These are phyloP conservation scores for Rallus crepitans DNA, from an alignment of 2,797 vertebrate genomes.

Conservation along the genomic window DNA sequence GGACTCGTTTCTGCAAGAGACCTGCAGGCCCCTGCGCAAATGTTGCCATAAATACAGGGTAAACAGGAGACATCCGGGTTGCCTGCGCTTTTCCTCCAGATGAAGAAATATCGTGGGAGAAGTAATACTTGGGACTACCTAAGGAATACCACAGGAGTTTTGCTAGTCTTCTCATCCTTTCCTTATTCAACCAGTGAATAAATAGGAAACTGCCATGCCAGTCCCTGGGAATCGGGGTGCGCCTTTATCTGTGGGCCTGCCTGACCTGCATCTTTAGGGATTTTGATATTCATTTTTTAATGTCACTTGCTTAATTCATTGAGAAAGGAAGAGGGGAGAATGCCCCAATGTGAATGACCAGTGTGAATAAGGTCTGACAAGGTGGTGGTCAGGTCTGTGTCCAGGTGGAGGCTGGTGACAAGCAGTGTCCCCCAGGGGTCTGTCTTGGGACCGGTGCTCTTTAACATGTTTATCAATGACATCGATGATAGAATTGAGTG, in stretches of 20 bases:
- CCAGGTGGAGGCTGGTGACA: too few species aligned
- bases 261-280: not conserved
- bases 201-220: not conserved
- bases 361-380: not conserved
- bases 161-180: not conserved
- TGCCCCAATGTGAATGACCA: fast-evolving
- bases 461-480: too few species aligned
- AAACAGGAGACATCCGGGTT: not conserved
- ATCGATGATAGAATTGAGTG: too few species aligned
- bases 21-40: not conserved
- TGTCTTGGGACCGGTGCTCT: too few species aligned
- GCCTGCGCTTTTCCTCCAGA: not conserved
- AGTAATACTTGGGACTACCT: not conserved
- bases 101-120: not conserved
- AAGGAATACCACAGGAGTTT: not conserved
- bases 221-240: not conserved
- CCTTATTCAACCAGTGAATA: not conserved
- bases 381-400: too few species aligned
- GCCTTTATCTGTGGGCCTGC: not conserved
- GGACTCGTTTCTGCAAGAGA: not conserved
- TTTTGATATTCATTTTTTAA: not conserved
- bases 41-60: not conserved
- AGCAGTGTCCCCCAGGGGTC: too few species aligned
- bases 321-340: not conserved
- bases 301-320: not conserved